Base-by-base conservation (phyloP, 2,888 invertebrate species). In the Monopis laevigella region DNA sequence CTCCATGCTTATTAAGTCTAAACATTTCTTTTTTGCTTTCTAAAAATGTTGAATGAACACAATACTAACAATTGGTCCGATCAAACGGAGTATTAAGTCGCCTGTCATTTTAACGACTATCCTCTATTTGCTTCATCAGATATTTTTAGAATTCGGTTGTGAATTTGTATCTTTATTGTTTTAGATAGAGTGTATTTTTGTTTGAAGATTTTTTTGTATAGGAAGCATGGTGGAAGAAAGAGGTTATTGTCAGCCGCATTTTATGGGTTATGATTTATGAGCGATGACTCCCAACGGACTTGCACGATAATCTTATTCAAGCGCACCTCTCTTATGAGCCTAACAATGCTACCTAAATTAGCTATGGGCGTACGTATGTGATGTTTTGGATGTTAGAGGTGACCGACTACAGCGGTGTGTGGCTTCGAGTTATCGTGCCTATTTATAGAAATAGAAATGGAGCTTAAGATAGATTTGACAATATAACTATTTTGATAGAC, bases 261-360 rank as follows among this genome's bases (percentile, higher is more conserved):
- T 78, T 78, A 78, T 75, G 77, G 72, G 72, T 68, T 75, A 80
- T 80, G 80, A 80, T 80, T 80, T 78, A 80, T 80, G 80, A 78
- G 64, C 70, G 62, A 67, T 73, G 78, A 75, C 77, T 80, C 74
- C 80, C 78, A 77, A 78, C 77, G 75, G 78, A 58, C 61, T 58
- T 59, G 60, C 62, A 54, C 72, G 77, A 73, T 80, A 80, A 80
- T 78, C 74, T 77, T 66, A 77, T 74, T 78, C 73, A 75, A 61
- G 60, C 65, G 61, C 62, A 56, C 64, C 66, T 49, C 45, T 70
- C 72, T 70, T 72, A 67, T 72, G 68, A 62, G 65, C 60, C 63
- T 63, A n/a, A 80, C 80, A 80, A 80, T 80, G 80, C 80, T 78
- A 80, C 80, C 66, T 78, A 80, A 80, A 80, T 80, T 80, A 80